Base-by-base conservation (phyloP, 2,113 vertebrate genomes). In the Echinops telfairi region DNA sequence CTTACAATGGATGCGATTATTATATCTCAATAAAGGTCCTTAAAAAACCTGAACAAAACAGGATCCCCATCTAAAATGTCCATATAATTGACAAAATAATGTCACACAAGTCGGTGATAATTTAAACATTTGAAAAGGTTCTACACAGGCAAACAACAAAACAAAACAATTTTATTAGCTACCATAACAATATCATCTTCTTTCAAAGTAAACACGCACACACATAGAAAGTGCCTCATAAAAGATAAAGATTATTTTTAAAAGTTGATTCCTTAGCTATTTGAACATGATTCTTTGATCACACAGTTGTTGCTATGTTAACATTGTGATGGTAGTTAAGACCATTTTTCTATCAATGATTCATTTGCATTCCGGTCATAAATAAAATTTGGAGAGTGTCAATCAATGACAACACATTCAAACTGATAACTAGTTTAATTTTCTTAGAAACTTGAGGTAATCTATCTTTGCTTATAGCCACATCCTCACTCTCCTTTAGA, bases 351-450 rank as follows among this genome's bases (percentile, higher is more conserved):
- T 76, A 83, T 3, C 22, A 58, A 33, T 64, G 15, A 82, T 27
- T 0, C 6, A n/a, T 81, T 73, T 91, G 10, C 7, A 82, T 93
- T 95, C 29, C 75, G 62, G 10, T 92, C 25, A 71, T 85, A 89
- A 88, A 71, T 75, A 92, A 75, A 64, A 88, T 43, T 90, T 68
- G 60, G 70, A 76, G 91, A 88, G 19, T 90, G 6, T 47, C 57
- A 78, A 33, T 83, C 83, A 75, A 92, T 91, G 66, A 76, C 94
- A 93, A 77, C 60, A 76, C 33, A 88, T 91, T 94, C 82, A 79
- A 91, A 92, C 88, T n/a, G n/a, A n/a, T n/a, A 89, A 95, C 84
- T 71, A 86, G 76, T 85, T 90, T 92, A 94, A 86, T 94, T 93
- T 97, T 93, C 81, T 86, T 73, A 81, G 60, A 60, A 91, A 94